Evolutionary conservation across 2,888 invertebrate species (phyloP).

Genomic region (Drosophila siamana): DNA sequence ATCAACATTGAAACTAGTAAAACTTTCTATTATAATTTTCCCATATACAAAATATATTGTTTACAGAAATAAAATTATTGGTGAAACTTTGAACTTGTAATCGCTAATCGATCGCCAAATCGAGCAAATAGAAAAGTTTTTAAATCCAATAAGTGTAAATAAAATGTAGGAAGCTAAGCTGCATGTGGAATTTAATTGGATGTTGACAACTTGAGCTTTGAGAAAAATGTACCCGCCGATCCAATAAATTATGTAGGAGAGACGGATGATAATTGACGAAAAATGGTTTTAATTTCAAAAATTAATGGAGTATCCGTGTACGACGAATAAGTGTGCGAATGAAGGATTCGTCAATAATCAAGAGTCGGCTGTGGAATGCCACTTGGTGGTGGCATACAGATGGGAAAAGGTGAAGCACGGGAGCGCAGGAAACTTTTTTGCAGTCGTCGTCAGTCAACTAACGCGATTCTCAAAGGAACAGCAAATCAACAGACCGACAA

Average conservation of each 20-base stretch:
- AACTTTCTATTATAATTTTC: too few relatives aligned
- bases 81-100: too few relatives aligned
- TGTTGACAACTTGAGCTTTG: background rate
- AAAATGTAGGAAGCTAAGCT: background rate
- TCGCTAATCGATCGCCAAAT: too few relatives aligned
- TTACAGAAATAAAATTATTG: too few relatives aligned
- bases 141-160: background rate
- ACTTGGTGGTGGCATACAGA: conserved; percentile 22
- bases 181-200: too few relatives aligned
- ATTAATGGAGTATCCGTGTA: conserved; percentile 36
- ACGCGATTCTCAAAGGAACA: conserved; percentile 45
- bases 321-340: background rate
- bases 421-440: conserved; percentile 24
- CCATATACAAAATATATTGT: too few relatives aligned
- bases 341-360: conserved; percentile 29
- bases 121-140: too few relatives aligned
- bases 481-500: conserved; percentile 50
- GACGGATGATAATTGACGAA: background rate
- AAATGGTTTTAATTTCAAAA: conserved; percentile 30
- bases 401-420: conserved; percentile 1
- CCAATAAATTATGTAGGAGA: background rate
- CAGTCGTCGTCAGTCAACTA: conserved; percentile 22
- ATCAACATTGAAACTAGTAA: too few relatives aligned
- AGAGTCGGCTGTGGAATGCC: conserved; percentile 18
- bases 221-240: background rate